Conservation (phyloP, 2,797 vertebrate species). For the Poecilia velifera region DNA sequence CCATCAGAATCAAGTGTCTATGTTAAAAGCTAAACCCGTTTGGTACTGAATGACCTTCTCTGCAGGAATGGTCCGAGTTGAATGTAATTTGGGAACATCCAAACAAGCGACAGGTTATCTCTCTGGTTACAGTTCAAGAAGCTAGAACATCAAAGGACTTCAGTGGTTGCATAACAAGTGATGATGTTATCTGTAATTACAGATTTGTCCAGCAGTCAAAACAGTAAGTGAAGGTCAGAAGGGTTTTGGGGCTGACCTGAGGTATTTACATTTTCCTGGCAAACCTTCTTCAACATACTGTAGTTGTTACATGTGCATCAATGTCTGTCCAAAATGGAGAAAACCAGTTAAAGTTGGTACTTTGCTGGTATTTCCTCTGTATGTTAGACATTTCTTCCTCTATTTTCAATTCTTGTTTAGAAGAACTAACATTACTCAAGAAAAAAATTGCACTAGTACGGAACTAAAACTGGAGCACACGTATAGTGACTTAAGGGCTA, state of each 20-base stretch:
- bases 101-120: not conserved
- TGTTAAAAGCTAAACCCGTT: not conserved
- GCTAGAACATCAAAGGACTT: not conserved
- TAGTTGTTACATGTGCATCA: not conserved
- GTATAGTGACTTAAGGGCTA: not conserved
- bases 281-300: not conserved
- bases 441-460: not conserved
- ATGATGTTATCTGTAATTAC: not conserved
- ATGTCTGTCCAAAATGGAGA: not conserved
- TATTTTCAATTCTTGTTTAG: not conserved
- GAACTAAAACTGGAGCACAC: not conserved
- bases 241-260: not conserved
- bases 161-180: not conserved
- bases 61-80: not conserved
- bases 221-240: not conserved
- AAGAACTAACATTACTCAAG: not conserved
- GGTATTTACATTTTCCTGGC: not conserved
- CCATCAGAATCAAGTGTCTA: not conserved
- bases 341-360: not conserved
- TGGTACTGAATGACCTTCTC: not conserved
- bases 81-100: not conserved
- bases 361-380: not conserved
- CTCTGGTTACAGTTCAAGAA: not conserved
- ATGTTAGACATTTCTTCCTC: not conserved
- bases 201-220: not conserved